Conservation (phyloP, 2,113 vertebrate species). For the Excalfactoria chinensis region DNA sequence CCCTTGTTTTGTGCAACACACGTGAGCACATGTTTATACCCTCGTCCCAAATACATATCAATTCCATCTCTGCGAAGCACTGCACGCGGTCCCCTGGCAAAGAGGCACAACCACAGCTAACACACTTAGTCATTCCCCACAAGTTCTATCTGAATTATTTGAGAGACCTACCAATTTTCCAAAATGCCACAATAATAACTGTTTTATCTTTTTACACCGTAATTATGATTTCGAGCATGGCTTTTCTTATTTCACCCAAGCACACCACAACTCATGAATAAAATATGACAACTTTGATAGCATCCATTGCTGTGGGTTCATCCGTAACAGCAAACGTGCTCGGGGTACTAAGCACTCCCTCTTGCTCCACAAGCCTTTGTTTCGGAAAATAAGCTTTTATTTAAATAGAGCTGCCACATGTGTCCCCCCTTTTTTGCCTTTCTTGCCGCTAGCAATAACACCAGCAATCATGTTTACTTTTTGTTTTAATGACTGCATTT, state of each 20-base stretch:
- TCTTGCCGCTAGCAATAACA: constrained; percentile 41
- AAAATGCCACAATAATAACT: constrained; percentile 73
- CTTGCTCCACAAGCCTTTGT: constrained; percentile 68
- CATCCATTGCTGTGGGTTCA: constrained; percentile 84
- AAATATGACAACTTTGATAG: constrained; percentile 93
- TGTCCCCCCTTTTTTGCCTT: background rate
- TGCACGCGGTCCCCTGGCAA: background rate
- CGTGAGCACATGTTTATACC: background rate
- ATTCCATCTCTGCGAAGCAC: background rate
- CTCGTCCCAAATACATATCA: background rate
- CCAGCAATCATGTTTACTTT: constrained; percentile 54
- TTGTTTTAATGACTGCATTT: constrained; percentile 44
- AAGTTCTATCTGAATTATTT: constrained; percentile 61
- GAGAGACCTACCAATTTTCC: constrained; percentile 62
- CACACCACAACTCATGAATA: constrained; percentile 91
- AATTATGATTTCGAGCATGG: constrained; percentile 83
- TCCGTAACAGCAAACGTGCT: constrained; percentile 78
- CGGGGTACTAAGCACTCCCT: constrained; percentile 69
- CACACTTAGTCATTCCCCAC: background rate
- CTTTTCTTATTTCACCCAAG: constrained; percentile 84
- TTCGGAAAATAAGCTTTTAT: constrained; percentile 74
- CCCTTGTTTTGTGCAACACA: constrained; percentile 20
- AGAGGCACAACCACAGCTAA: constrained; percentile 7
- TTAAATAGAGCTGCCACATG: constrained; percentile 48
- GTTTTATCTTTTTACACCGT: constrained; percentile 77